phyloP scores from a whole-genome alignment of 2,888 invertebrate species.

The Synergus japonicus region DNA sequence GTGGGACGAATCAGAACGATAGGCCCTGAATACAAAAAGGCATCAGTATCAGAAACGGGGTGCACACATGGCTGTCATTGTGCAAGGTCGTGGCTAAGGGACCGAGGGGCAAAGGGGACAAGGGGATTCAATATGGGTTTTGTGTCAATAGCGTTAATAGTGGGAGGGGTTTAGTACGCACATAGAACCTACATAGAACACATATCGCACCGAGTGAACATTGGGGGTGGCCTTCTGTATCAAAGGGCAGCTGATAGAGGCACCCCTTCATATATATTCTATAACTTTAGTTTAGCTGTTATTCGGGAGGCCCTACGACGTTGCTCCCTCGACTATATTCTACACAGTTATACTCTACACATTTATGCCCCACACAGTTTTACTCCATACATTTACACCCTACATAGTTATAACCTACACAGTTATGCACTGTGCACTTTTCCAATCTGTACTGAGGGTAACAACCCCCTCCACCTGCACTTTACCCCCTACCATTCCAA shows the following conservation, averaged over 20 bases:
- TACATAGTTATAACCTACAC: not conserved
- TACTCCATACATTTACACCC: not conserved
- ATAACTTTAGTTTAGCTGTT: slow-evolving; percentile 18
- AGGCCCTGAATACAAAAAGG: slow-evolving; percentile 18
- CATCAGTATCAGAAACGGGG: slow-evolving; percentile 39
- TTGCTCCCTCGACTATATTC: slow-evolving; percentile 26
- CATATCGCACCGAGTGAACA: slow-evolving; percentile 54
- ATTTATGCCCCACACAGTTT: not conserved
- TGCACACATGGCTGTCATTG: slow-evolving; percentile 62
- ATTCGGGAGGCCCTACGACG: slow-evolving; percentile 51
- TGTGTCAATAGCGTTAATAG: slow-evolving; percentile 73
- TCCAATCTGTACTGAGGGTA: slow-evolving; percentile 47
- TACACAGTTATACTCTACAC: not conserved
- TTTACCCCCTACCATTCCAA: slow-evolving; percentile 43
- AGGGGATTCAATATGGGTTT: slow-evolving; percentile 65
- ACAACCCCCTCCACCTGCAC: slow-evolving; percentile 54
- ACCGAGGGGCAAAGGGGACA: slow-evolving; percentile 27
- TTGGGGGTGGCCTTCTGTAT: slow-evolving; percentile 70
- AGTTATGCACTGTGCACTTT: slow-evolving; percentile 16
- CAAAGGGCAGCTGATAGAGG: slow-evolving; percentile 73
- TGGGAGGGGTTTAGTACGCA: slow-evolving; percentile 68
- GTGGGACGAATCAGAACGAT: slow-evolving; percentile 30
- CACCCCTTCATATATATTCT: slow-evolving; percentile 49
- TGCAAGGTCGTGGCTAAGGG: slow-evolving; percentile 52
- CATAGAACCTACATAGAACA: slow-evolving; percentile 49